Evolutionary conservation across 2,797 vertebrate genomes (phyloP), one percentile per base, ranked within the genome.

Genomic region (Hozukius guyotensis): DNA sequence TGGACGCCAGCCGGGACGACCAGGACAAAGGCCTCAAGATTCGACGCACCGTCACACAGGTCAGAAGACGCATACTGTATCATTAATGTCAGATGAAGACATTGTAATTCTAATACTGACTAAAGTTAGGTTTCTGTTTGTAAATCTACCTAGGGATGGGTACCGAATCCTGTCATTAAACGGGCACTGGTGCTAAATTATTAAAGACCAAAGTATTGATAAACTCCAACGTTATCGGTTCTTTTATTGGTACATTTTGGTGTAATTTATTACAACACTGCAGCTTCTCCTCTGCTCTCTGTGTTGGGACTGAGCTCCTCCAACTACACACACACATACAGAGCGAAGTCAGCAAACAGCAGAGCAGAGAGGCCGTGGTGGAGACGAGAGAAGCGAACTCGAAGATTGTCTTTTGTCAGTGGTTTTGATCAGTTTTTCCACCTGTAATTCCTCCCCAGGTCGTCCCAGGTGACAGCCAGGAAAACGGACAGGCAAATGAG

Each of bases 1-100:
- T 31, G 63, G 94, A 95, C 82, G 89, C 89, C 73, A 88, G 25
- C 77, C 85, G 85, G 2, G 94, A 94, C 2, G 82, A 96, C 93
- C 85, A 93, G 78, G 97, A 98, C 89, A 96, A 97, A 77, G 97
- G 96, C 20, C 96, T 98, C 27, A 97, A 97, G 95, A 98, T 98
- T 90, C 95, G 97, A 72, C 96, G 97, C 85, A 98, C 97, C 0
- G 97, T 98, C 86, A 98, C 97, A 29, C 97, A 98, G 97, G 97
- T 97, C 14, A 57, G 67, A 2, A 20, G 8, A 32, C 6, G 32
- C 38, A 0, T 1, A 10, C 7, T 12, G 31, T 1, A 2, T 42
- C 13, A 2, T 8, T 36, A 4, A 31, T 24, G 6, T 29, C 5
- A 4, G 59, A 29, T 29, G 29, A 36, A 75, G 27, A 42, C 22